Evolutionary conservation across 2,797 vertebrate species (phyloP), one percentile per base, ranked within the genome.

Genomic region (Gastrophryne carolinensis): DNA sequence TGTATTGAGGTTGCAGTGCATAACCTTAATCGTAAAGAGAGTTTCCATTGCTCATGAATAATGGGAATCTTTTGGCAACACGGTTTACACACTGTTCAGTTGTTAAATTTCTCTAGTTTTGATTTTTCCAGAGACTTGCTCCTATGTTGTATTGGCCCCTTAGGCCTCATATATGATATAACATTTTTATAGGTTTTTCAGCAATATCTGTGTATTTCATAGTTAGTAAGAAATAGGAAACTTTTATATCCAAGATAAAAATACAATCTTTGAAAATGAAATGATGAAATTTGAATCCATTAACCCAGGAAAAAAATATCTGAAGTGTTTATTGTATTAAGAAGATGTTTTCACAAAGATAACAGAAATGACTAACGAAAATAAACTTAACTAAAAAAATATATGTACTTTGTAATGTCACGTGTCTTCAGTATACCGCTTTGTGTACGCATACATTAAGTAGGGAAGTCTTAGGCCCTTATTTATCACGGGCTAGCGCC

Each of bases 41-140:
- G 24, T 54, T 39, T 39, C 34, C 23, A 56, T 19, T 53, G 24
- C 32, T 24, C 1, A 3, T 65, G 11, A 53, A 52, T 26, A 37
- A 37, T 17, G 12, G 35, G 23, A 15, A 26, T 53, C 13, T 13
- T 67, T 27, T 56, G 11, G 50, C 39, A 56, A 41, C 24, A 57
- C 21, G 41, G 27, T 11, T 69, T 56, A 27, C 13, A 21, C 17
- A 19, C 17, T 19, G 23, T 56, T 56, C n/a, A 39, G 32, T 39
- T 69, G 17, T 41, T 29, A 30, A 15, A 69, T 6, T 3, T 54
- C 23, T 57, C 19, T 11, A 47, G 34, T 39, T 29, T 39, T 69
- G 24, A 30, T 69, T 69, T 69, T 41, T 69, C 34, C 66, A 69
- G 66, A 69, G 66, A 24, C 27, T 17, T 35, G 10, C 41, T 47